A percentile compares a stretch with the other conserved stretches of the same genome.
Conservation (phyloP, 1,140 invertebrate genomes). For the Conus betulinus region DNA sequence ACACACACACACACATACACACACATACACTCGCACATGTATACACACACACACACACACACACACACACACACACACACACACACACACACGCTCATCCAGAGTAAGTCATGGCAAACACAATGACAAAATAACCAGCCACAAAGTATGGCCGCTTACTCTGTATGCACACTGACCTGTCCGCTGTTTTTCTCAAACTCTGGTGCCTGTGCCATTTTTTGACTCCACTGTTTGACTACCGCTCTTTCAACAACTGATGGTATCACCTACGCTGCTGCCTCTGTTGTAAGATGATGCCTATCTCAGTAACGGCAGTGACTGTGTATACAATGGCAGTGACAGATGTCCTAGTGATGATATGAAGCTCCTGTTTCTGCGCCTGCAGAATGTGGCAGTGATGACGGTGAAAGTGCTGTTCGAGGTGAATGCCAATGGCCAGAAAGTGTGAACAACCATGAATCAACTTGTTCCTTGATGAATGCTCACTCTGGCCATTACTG, state of each 20-base stretch:
- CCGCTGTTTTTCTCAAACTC: slow-evolving; percentile 16
- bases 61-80: slow-evolving; percentile 8
- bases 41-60: not conserved
- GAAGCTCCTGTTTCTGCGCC: too few species aligned
- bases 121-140: not conserved
- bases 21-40: too few species aligned
- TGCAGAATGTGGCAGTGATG: too few species aligned
- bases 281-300: not conserved
- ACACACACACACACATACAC: too few species aligned
- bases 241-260: too few species aligned
- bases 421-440: too few species aligned
- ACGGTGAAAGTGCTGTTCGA: too few species aligned
- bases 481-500: too few species aligned
- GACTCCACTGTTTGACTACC: not conserved
- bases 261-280: not conserved
- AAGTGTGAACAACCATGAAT: too few species aligned
- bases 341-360: not conserved
- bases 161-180: slow-evolving; percentile 10
- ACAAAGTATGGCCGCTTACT: not conserved
- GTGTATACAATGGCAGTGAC: not conserved
- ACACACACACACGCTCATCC: too few species aligned
- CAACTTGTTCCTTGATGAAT: too few species aligned
- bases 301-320: too few species aligned
- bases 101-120: not conserved
- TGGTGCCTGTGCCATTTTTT: not conserved